Conservation (phyloP, 1,140 invertebrate genomes). For the Halesus radiatus region DNA sequence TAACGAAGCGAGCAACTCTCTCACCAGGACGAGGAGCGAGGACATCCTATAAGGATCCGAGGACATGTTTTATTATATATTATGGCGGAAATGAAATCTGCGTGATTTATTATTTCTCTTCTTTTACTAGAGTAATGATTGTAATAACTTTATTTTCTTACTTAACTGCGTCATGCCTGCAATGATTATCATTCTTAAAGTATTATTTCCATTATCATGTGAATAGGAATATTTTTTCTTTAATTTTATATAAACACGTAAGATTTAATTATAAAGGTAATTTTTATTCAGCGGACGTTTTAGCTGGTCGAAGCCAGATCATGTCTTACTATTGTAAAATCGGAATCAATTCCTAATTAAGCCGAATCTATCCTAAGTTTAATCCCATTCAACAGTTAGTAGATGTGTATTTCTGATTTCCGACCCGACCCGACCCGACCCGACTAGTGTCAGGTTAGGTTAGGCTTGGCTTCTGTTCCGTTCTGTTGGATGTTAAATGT, state of each 20-base stretch:
- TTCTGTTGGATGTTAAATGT: no score
- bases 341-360: neutral
- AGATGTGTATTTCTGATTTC: no score
- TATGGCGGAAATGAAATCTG: neutral
- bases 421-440: no score
- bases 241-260: slow-evolving; percentile 14
- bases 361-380: neutral
- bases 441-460: no score
- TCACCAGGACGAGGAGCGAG: no score
- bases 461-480: no score
- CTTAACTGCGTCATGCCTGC: slow-evolving; percentile 20
- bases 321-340: neutral
- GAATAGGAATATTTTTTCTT: slow-evolving; percentile 15
- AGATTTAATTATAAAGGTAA: slow-evolving; percentile 28
- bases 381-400: no score
- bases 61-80: neutral
- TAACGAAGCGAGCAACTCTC: no score
- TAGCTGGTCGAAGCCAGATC: slow-evolving; percentile 8
- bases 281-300: slow-evolving; percentile 30
- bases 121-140: neutral
- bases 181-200: slow-evolving; percentile 23
- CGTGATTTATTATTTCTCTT: slow-evolving; percentile 11
- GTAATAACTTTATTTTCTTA: slow-evolving; percentile 28
- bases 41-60: no score
- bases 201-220: slow-evolving; percentile 37